phyloP scores from a whole-genome alignment of 2,888 invertebrate species.

The Drosophila infuscata region DNA sequence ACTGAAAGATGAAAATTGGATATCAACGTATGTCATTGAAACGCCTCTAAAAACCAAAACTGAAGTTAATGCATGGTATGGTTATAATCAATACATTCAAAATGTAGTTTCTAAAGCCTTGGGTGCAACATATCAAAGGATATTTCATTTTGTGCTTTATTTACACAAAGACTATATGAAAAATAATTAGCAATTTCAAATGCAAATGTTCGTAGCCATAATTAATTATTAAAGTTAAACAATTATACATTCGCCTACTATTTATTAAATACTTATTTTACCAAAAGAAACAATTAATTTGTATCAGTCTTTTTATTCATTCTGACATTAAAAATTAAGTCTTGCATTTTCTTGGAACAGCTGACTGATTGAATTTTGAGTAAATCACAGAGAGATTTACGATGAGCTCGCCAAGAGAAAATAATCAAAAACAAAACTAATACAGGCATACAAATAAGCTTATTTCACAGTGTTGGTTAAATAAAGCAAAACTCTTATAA shows the following conservation, averaged over 20 bases:
- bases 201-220: no score
- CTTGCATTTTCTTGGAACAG: background rate
- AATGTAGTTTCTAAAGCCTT: background rate
- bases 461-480: background rate
- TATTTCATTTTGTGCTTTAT: background rate
- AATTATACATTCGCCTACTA: background rate
- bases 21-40: constrained; percentile 1
- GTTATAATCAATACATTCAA: background rate
- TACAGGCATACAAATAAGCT: background rate
- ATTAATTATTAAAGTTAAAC: background rate
- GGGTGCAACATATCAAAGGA: background rate
- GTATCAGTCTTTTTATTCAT: background rate
- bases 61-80: accelerated
- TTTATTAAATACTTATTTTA: background rate
- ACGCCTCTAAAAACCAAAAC: background rate
- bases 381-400: background rate
- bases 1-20: constrained; percentile 11
- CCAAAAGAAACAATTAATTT: background rate
- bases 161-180: background rate
- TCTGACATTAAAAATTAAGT: background rate
- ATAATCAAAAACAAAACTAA: background rate
- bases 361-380: background rate
- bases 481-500: background rate
- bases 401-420: background rate
- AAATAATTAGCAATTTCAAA: background rate